These are phyloP conservation scores for Punctoribates punctum DNA, from an alignment of 2,888 invertebrate genomes.

Conservation along the genomic window DNA sequence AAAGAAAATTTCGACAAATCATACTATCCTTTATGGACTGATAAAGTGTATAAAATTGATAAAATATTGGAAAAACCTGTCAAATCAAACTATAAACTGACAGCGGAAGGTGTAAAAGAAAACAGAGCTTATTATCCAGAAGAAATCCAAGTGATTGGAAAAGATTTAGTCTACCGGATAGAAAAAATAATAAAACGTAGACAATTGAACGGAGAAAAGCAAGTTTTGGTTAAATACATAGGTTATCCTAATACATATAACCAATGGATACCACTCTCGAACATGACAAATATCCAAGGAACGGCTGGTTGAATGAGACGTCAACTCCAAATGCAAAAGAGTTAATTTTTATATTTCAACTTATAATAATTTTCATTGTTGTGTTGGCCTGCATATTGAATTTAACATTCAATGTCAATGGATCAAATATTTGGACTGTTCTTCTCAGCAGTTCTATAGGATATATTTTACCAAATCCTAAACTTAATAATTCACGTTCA, in stretches of 20 bases:
- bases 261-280: neutral
- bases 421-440: neutral
- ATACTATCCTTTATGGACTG: slow-evolving; percentile 36
- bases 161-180: neutral
- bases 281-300: neutral
- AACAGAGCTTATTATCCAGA: slow-evolving; percentile 2
- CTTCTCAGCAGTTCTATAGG: slow-evolving; percentile 25
- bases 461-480: slow-evolving; percentile 19
- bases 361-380: neutral
- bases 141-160: neutral
- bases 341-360: slow-evolving; percentile 7
- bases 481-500: neutral
- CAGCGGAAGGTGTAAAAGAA: neutral
- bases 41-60: slow-evolving; percentile 5
- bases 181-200: neutral
- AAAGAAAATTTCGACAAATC: slow-evolving; percentile 37
- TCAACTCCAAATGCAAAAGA: neutral
- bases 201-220: neutral
- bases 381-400: neutral
- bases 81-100: neutral
- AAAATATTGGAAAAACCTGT: neutral
- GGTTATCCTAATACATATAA: slow-evolving; percentile 8
- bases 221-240: slow-evolving; percentile 7
- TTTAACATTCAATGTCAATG: neutral
- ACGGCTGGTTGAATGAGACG: neutral